Conservation (phyloP, 2,888 invertebrate genomes). For the Mesoligia furuncula region DNA sequence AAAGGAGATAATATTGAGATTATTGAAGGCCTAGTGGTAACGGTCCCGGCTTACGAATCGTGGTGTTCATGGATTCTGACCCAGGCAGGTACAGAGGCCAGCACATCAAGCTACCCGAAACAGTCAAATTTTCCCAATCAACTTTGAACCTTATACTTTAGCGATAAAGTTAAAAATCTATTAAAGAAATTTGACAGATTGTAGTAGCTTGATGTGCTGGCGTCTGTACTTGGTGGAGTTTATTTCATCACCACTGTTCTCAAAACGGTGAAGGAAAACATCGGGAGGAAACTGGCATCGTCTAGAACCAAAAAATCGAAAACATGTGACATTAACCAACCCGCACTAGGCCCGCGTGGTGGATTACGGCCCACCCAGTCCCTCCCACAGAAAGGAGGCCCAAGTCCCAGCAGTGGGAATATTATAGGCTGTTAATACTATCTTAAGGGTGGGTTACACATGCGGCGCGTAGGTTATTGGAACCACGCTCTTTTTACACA, state of each 20-base stretch:
- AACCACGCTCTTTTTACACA: not conserved
- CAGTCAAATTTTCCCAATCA: too few relatives aligned
- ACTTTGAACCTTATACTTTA: too few relatives aligned
- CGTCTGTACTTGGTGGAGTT: not conserved
- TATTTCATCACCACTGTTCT: not conserved
- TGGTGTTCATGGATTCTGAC: not conserved
- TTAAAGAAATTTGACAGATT: too few relatives aligned
- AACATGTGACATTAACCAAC: not conserved
- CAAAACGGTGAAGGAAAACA: not conserved
- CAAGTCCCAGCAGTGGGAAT: not conserved
- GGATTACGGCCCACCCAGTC: not conserved
- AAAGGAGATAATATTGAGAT: not conserved
- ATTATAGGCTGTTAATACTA: not conserved
- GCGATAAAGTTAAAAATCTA: too few relatives aligned
- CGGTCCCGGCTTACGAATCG: not conserved
- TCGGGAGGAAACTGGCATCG: not conserved
- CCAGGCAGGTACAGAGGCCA: too few relatives aligned
- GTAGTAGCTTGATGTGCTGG: too few relatives aligned
- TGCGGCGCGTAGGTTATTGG: not conserved
- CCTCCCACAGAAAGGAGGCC: not conserved
- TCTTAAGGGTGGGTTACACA: not conserved
- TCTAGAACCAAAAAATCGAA: not conserved
- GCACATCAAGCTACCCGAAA: too few relatives aligned
- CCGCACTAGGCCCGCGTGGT: not conserved
- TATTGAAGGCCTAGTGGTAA: not conserved